Conservation (phyloP, 2,888 invertebrate genomes). For the Macroteleia sp. region DNA sequence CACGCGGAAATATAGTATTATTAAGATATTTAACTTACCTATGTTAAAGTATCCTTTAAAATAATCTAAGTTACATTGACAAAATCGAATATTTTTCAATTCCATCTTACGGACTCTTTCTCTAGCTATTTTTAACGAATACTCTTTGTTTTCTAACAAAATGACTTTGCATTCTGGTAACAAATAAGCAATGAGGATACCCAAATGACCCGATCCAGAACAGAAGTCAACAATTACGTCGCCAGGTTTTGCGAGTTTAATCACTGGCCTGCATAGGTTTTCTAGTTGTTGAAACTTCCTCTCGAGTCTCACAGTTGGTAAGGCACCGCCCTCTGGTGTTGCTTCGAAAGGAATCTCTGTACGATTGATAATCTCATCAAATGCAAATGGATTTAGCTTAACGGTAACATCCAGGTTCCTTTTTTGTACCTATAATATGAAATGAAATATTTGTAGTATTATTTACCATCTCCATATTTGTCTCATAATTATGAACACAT, state of each 20-base stretch:
- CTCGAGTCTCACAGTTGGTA: conserved; percentile 89
- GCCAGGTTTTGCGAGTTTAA: conserved; percentile 88
- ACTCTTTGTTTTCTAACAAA: conserved; percentile 96
- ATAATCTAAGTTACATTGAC: conserved; percentile 96
- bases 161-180: conserved; percentile 91
- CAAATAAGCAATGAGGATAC: conserved; percentile 92
- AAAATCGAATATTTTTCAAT: conserved; percentile 90
- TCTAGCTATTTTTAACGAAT: conserved; percentile 91
- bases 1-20: no score
- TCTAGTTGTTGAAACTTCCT: conserved; percentile 95
- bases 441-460: no score
- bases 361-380: conserved; percentile 87
- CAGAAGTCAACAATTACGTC: conserved; percentile 96
- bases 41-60: conserved; percentile 92
- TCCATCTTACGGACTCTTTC: conserved; percentile 88
- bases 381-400: conserved; percentile 80
- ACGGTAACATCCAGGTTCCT: conserved; percentile 82
- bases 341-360: conserved; percentile 88
- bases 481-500: no score
- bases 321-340: conserved; percentile 90
- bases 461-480: no score
- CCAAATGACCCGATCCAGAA: conserved; percentile 96
- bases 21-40: no score
- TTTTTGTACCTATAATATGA: conserved; percentile 28
- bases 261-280: conserved; percentile 91